These are phyloP conservation scores for Drosophila azteca DNA, from an alignment of 1,140 invertebrate species.

Conservation along the genomic window DNA sequence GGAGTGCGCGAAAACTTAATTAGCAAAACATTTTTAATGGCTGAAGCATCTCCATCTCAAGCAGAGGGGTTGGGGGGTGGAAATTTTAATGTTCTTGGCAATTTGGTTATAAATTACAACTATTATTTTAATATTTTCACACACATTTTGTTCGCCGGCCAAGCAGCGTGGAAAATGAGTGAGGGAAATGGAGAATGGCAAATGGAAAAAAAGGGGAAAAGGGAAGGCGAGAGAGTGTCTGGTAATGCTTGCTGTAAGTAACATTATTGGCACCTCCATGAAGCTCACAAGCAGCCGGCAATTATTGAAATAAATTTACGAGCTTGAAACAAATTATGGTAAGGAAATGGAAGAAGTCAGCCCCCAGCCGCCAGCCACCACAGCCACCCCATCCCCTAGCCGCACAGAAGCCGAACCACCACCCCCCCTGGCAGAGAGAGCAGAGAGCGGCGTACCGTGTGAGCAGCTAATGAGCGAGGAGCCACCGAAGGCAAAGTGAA, in stretches of 20 bases:
- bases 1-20: slow-evolving; percentile 46
- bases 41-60: slow-evolving; percentile 12
- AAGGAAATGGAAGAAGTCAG: slow-evolving; percentile 41
- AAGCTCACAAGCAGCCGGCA: slow-evolving; percentile 50
- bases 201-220: slow-evolving; percentile 3
- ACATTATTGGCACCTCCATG: slow-evolving; percentile 56
- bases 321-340: slow-evolving; percentile 56
- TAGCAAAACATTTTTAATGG: slow-evolving; percentile 66
- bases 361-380: background rate
- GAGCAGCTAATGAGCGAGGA: slow-evolving; percentile 53
- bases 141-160: slow-evolving; percentile 48
- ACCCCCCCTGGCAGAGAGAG: slow-evolving; percentile 13
- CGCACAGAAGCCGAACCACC: background rate
- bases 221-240: slow-evolving; percentile 37
- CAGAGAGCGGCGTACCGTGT: slow-evolving; percentile 3
- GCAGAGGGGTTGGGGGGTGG: background rate
- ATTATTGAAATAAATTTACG: slow-evolving; percentile 68
- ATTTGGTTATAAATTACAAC: slow-evolving; percentile 69
- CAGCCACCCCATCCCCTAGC: background rate
- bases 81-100: slow-evolving; percentile 57
- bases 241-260: slow-evolving; percentile 34
- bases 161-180: background rate
- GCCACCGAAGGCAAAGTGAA: slow-evolving; percentile 22
- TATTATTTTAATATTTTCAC: slow-evolving; percentile 70
- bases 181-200: slow-evolving; percentile 1